Conservation (phyloP, 1,140 invertebrate species). For the Gryllus bimaculatus region DNA sequence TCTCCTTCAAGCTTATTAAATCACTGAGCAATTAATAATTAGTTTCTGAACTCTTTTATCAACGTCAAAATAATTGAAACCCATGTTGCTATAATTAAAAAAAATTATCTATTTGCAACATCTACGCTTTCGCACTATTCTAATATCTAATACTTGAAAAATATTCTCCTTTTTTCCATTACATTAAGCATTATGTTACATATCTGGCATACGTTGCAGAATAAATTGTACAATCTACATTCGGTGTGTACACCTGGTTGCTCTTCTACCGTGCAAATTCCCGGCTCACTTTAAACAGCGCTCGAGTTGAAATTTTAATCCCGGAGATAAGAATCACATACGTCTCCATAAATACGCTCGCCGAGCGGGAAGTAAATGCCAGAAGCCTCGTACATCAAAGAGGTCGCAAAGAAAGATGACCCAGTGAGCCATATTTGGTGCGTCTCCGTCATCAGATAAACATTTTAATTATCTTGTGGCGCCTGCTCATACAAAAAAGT, state of each 20-base stretch:
- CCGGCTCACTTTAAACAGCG: not conserved
- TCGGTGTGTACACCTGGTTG: not conserved
- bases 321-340: not conserved
- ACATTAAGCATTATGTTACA: no score
- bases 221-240: no score
- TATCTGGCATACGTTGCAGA: no score
- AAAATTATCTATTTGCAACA: no score
- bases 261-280: not conserved
- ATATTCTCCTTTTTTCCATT: no score
- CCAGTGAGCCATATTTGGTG: not conserved
- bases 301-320: not conserved
- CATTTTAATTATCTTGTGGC: not conserved
- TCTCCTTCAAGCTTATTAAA: no score
- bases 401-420: not conserved
- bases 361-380: not conserved
- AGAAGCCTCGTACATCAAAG: not conserved
- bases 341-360: not conserved
- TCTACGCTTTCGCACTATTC: no score
- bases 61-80: no score
- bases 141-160: no score
- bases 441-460: not conserved
- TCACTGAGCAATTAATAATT: no score
- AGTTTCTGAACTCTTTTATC: no score
- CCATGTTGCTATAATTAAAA: no score
- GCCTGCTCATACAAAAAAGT: not conserved